Evolutionary conservation across 2,113 vertebrate genomes (phyloP).

Genomic region (Microcebus murinus): DNA sequence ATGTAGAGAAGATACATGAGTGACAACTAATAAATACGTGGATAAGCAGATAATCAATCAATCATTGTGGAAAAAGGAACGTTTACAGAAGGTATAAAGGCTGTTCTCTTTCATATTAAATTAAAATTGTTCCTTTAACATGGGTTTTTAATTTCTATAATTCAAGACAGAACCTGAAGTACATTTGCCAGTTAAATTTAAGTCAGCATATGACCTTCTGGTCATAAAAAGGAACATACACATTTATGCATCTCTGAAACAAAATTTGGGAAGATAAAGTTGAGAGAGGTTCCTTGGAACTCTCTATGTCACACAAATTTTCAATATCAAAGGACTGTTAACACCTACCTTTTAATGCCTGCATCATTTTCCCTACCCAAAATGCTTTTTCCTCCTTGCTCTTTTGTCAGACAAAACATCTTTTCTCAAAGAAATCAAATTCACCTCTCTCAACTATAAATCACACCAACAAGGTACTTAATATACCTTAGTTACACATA

Average conservation of each 20-base stretch:
- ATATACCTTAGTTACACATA: neutral
- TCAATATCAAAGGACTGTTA: constrained; percentile 18
- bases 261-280: constrained; percentile 19
- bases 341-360: neutral
- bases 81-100: neutral
- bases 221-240: neutral
- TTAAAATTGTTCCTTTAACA: constrained; percentile 36
- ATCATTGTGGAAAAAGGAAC: neutral
- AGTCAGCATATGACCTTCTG: neutral
- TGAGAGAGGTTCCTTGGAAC: neutral
- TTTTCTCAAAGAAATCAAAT: constrained; percentile 41
- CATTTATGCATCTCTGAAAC: neutral
- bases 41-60: constrained; percentile 29
- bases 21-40: neutral
- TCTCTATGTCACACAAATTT: neutral
- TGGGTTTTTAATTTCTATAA: constrained; percentile 34
- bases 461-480: neutral
- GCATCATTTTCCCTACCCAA: neutral
- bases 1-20: neutral
- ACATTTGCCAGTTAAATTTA: constrained; percentile 6
- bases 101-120: constrained; percentile 21
- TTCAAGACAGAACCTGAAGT: neutral
- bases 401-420: neutral
- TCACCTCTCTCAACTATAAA: neutral
- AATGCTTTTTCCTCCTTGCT: neutral